These are phyloP conservation scores for Chrysemys picta DNA, from an alignment of 2,113 vertebrate species.

Conservation along the genomic window DNA sequence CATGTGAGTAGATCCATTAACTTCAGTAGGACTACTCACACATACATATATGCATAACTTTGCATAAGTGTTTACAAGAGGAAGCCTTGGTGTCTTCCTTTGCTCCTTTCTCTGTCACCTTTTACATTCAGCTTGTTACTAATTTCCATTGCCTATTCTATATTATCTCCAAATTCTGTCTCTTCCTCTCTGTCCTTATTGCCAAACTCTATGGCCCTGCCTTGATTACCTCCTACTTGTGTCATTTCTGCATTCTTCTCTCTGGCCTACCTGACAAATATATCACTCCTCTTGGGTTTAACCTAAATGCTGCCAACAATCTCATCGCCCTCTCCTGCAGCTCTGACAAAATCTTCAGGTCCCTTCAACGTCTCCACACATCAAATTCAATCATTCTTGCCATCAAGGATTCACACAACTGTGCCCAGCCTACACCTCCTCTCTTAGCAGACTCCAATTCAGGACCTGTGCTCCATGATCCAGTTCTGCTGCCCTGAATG, in stretches of 20 bases:
- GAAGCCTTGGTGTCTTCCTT: background rate
- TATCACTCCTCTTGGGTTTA: background rate
- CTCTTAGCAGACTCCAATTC: background rate
- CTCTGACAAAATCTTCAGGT: background rate
- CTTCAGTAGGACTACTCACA: too few species aligned
- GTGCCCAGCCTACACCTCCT: background rate
- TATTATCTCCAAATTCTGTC: background rate
- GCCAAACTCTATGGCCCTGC: background rate
- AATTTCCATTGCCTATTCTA: background rate
- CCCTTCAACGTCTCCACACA: background rate
- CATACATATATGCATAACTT: background rate
- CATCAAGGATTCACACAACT: background rate
- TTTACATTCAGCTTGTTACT: background rate
- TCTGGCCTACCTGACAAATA: background rate
- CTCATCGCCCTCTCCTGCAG: background rate
- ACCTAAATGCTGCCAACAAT: background rate
- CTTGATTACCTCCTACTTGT: background rate
- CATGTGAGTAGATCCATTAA: background rate
- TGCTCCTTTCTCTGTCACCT: background rate
- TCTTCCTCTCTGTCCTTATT: background rate
- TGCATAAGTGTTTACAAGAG: background rate
- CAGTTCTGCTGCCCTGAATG: background rate
- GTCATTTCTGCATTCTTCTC: background rate
- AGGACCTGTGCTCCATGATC: background rate
- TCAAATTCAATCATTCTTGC: background rate